phyloP scores from a whole-genome alignment of 1,140 invertebrate genomes.

The Drosophila oshimai region DNA sequence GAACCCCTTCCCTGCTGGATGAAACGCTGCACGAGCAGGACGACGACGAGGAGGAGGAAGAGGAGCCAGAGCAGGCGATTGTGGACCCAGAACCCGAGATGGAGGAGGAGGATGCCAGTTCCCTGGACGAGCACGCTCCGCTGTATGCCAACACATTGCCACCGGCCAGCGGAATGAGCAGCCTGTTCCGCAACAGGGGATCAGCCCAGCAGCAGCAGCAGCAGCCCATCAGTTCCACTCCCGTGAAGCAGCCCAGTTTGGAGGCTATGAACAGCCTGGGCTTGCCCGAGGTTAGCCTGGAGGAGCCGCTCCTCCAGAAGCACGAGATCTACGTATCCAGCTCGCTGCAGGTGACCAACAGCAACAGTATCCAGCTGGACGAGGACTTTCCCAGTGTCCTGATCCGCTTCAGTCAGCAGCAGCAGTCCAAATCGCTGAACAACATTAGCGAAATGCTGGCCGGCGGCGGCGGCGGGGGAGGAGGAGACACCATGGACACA shows the following conservation, averaged over 20 bases:
- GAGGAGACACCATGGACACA: not conserved
- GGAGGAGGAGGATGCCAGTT: constrained; percentile 60
- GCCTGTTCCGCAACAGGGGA: constrained; percentile 20
- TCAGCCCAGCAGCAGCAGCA: not conserved
- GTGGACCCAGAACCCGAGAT: constrained; percentile 14
- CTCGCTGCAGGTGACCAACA: constrained; percentile 73
- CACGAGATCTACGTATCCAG: constrained; percentile 78
- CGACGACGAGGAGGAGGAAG: constrained; percentile 42
- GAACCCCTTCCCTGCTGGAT: constrained; percentile 74
- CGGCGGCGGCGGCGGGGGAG: not conserved
- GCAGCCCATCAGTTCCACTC: constrained; percentile 46
- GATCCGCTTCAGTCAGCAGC: constrained; percentile 63
- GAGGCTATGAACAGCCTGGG: constrained; percentile 81
- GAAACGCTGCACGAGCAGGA: constrained; percentile 83
- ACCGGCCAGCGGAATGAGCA: constrained; percentile 28
- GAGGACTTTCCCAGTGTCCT: constrained; percentile 64
- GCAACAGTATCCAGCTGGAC: constrained; percentile 58
- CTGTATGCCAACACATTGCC: constrained; percentile 73
- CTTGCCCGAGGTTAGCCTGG: constrained; percentile 49
- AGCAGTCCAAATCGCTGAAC: constrained; percentile 78
- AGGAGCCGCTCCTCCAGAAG: constrained; percentile 58
- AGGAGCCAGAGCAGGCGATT: constrained; percentile 8
- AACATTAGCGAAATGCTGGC: constrained; percentile 73
- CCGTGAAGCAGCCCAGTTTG: constrained; percentile 59
- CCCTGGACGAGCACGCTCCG: constrained; percentile 59